Evolutionary conservation across 2,888 invertebrate species (phyloP), one percentile per base, ranked within the genome.

Genomic region (Schizaphis graminum): DNA sequence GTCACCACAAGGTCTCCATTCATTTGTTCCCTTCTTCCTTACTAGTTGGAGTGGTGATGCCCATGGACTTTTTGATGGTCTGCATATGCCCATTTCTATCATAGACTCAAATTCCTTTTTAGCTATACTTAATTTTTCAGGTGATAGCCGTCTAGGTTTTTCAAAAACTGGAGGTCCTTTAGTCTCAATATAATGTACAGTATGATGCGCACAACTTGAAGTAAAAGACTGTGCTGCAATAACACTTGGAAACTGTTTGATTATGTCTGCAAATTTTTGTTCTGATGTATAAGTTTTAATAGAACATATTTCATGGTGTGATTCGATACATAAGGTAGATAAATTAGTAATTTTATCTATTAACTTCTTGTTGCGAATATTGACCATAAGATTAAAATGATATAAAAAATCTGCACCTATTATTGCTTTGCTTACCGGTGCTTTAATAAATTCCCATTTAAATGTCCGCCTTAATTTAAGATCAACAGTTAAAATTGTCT

Each of bases 151-250:
- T n/a, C 96, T 95, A 5, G 95, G 95, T 89, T 95, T 95, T 24
- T 95, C 84, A 61, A 93, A 93, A 11, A 95, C 95, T 21, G 96
- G 96, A 53, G 95, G 95, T 44, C 96, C 95, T 7, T 95, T 95
- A n/a, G 95, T 95, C 85, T 95, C 89, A 67, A 95, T 95, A 94
- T 95, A 95, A 87, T 95, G 95, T 10, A 44, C 11, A 1, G 95
- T 95, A 13, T 41, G n/a, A 56, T 94, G 95, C 53, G 91, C 87
- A 7, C 86, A 53, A 3, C 24, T 49, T 28, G 47, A 16, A n/a
- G 16, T 49, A 4, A 21, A n/a, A 5, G 53, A 11, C 16, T 87
- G 49, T 16, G 87, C 3, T 13, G 28, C 21, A 3, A 49, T 26
- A 26, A 47, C 49, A 3, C 49, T n/a, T 11, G 86, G 49, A 87